Base-by-base conservation (phyloP, 2,797 vertebrate species). In the Pseudotriccus pelzelni region DNA sequence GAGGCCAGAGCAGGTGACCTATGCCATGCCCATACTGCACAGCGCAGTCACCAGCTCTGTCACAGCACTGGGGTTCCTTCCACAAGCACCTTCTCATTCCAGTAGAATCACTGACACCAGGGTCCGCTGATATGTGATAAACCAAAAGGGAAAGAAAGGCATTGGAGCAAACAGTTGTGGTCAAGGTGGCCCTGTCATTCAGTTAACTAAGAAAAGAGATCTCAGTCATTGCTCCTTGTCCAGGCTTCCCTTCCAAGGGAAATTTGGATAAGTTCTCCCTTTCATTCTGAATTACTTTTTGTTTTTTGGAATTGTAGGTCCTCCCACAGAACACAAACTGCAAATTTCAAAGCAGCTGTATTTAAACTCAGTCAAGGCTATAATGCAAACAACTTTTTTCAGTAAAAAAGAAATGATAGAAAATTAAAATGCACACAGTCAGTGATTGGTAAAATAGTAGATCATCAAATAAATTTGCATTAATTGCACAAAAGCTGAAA, bases 381-480 rank as follows among this genome's bases (percentile, higher is more conserved):
- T 81, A 93, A 89, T 30, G n/a, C 73, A 91, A 96, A 93, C 84
- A 94, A 81, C 58, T 70, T 92, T 93, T 91, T 94, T 78, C 59
- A 44, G 36, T 69, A 62, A 85, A 83, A 93, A 83, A 64, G 32
- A 66, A 91, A 80, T 67, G 10, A 76, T 7, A 88, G 70, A 82
- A 93, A 85, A 94, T 91, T 87, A 78, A 94, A 94, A 69, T 81
- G 90, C 53, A 89, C 73, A 60, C 47, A 92, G 66, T 36, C 72
- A 83, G 72, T 92, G 89, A 95, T 73, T 91, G 86, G 91, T 95
- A 95, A 97, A 96, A 96, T 91, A 93, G 80, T 91, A 91, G 84
- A 94, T 93, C 95, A 95, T 91, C 87, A 92, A 73, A 91, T 92
- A 96, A 93, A 96, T 95, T 96, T 96, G 87, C 95, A 94, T 95